Conservation (phyloP, 2,797 vertebrate genomes). For the Nasua narica region DNA sequence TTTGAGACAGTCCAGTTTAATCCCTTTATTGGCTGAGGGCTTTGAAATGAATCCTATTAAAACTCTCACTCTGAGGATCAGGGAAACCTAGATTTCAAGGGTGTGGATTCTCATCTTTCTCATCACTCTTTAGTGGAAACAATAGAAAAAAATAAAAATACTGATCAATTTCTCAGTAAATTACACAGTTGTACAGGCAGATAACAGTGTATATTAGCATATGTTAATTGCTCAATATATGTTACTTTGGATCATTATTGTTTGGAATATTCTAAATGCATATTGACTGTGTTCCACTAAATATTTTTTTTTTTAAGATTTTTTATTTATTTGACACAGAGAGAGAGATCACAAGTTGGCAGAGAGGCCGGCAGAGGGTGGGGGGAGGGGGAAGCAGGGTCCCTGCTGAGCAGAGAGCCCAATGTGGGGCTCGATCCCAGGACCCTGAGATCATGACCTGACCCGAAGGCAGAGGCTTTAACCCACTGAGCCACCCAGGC, state of each 20-base stretch:
- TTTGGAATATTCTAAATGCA: neutral
- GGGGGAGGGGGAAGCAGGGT: no score
- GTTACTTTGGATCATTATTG: neutral
- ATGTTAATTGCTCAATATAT: neutral
- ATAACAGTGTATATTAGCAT: neutral
- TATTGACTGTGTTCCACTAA: neutral
- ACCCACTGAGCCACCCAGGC: no score
- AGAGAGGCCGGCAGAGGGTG: no score
- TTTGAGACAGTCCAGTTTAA: neutral
- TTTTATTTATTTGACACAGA: no score
- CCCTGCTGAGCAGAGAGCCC: no score
- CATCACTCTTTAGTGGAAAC: neutral
- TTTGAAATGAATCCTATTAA: neutral
- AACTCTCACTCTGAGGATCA: neutral
- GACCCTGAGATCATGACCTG: no score
- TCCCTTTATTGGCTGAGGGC: neutral
- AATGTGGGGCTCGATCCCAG: no score
- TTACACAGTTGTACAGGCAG: neutral
- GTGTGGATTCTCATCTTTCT: neutral
- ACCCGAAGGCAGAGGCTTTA: no score
- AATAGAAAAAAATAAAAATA: neutral
- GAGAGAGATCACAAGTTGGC: no score
- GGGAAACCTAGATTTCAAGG: neutral
- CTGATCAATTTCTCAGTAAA: neutral
- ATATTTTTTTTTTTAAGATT: no score